A percentile compares a stretch with the other conserved stretches of the same genome.
phyloP scores from a whole-genome alignment of 2,888 invertebrate genomes.

The Aphrophora alni region DNA sequence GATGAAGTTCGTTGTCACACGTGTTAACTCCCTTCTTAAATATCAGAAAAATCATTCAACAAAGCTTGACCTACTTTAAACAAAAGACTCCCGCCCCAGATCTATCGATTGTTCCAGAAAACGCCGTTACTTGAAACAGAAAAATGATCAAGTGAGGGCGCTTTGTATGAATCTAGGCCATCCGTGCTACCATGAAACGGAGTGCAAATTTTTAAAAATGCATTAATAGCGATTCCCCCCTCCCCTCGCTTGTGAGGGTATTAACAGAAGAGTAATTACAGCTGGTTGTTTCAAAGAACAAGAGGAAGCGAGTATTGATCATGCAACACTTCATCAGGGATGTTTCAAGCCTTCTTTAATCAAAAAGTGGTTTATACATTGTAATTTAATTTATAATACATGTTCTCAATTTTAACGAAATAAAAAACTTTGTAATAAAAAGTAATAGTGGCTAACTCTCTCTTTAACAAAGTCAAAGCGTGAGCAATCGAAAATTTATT shows the following conservation, averaged over 20 bases:
- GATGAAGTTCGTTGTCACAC: neutral
- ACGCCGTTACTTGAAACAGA: conserved; percentile 9
- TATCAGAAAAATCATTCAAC: neutral
- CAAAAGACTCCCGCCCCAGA: neutral
- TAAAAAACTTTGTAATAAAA: too few relatives aligned
- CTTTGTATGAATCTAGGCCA: neutral
- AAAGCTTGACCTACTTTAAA: neutral
- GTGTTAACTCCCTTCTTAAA: neutral
- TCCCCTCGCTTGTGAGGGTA: neutral
- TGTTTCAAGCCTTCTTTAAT: too few relatives aligned
- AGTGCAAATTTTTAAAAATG: neutral
- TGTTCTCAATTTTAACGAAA: too few relatives aligned
- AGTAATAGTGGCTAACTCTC: too few relatives aligned
- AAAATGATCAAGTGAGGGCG: neutral
- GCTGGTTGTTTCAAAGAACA: neutral
- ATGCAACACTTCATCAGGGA: neutral
- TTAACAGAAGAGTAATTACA: too few relatives aligned
- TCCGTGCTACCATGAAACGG: neutral
- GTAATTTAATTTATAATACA: too few relatives aligned
- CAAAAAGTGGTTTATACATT: too few relatives aligned
- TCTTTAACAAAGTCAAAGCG: too few relatives aligned
- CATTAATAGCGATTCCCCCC: neutral
- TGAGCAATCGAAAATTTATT: too few relatives aligned
- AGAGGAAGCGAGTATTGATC: neutral
- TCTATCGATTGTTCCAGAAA: neutral